Conservation (phyloP, 2,888 invertebrate genomes). For the Abrostola triplasia region DNA sequence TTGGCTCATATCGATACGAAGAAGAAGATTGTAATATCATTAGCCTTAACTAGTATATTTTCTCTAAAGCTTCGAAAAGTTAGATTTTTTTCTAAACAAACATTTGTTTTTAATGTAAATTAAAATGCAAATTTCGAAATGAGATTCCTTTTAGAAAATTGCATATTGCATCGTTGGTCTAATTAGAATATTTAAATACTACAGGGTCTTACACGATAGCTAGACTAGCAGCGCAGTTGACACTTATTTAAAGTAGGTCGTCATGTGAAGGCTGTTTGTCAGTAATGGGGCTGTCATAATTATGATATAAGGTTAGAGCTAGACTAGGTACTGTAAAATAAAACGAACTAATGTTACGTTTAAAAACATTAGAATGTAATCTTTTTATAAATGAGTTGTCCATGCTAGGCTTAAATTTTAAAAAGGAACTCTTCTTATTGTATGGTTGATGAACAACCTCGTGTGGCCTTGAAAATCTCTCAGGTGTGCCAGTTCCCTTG, state of each 20-base stretch:
- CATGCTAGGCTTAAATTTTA: too few species aligned
- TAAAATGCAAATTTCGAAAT: neutral
- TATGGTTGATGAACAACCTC: too few species aligned
- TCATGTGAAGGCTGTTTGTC: slow-evolving; percentile 23
- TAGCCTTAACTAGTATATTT: too few species aligned
- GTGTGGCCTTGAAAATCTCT: too few species aligned
- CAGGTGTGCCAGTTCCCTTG: too few species aligned
- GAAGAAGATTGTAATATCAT: too few species aligned
- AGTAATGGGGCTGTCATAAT: slow-evolving; percentile 29
- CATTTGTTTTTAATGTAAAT: neutral
- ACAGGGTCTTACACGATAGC: slow-evolving; percentile 13
- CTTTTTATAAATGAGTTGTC: too few species aligned
- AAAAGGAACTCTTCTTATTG: too few species aligned
- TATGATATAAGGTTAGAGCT: slow-evolving; percentile 14
- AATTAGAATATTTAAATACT: neutral
- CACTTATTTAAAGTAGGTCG: slow-evolving; percentile 43
- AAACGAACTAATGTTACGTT: slow-evolving; percentile 1
- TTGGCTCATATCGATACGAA: too few species aligned
- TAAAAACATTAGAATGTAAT: too few species aligned
- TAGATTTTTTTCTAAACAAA: neutral
- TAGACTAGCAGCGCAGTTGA: slow-evolving; percentile 23
- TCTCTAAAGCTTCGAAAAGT: too few species aligned
- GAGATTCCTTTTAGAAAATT: neutral
- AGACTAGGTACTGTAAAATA: slow-evolving; percentile 12
- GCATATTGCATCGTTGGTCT: neutral